Evolutionary conservation across 2,113 vertebrate species (phyloP).

Genomic region (Thalassoma bifasciatum): DNA sequence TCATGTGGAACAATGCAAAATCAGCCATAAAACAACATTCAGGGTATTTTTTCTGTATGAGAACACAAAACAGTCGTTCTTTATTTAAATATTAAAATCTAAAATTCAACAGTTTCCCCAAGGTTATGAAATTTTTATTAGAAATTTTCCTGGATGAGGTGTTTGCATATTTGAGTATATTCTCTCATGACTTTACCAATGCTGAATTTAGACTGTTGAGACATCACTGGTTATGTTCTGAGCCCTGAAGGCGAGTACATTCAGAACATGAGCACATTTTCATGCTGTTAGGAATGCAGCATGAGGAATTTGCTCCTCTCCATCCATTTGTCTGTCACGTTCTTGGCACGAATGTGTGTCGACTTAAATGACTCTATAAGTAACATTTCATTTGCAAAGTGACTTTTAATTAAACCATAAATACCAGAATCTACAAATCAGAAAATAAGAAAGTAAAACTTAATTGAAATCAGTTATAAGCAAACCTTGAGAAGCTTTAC

Average conservation of each 20-base stretch:
- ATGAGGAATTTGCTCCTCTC: conserved; percentile 6
- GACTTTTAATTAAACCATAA: not conserved
- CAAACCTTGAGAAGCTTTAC: too few relatives aligned
- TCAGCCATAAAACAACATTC: not conserved
- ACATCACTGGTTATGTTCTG: conserved; percentile 14
- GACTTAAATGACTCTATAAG: not conserved
- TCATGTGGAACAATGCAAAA: not conserved
- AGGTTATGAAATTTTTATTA: conserved; percentile 39
- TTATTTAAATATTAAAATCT: conserved; percentile 35
- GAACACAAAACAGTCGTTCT: not conserved
- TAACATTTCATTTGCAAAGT: not conserved
- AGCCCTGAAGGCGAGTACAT: not conserved
- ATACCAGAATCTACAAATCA: too few relatives aligned
- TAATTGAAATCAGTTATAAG: not conserved
- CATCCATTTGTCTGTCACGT: not conserved
- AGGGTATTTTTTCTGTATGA: not conserved
- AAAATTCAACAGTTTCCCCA: conserved; percentile 22
- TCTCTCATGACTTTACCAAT: not conserved
- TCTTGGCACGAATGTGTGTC: not conserved
- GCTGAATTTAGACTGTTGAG: not conserved
- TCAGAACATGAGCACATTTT: not conserved
- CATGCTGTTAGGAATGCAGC: not conserved
- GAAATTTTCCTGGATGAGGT: not conserved
- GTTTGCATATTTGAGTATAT: conserved; percentile 1
- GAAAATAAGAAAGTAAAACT: not conserved